Percentiles rank a stretch among this genome's conserved stretches.
Conservation (phyloP, 2,113 vertebrate species). For the Pavo muticus region DNA sequence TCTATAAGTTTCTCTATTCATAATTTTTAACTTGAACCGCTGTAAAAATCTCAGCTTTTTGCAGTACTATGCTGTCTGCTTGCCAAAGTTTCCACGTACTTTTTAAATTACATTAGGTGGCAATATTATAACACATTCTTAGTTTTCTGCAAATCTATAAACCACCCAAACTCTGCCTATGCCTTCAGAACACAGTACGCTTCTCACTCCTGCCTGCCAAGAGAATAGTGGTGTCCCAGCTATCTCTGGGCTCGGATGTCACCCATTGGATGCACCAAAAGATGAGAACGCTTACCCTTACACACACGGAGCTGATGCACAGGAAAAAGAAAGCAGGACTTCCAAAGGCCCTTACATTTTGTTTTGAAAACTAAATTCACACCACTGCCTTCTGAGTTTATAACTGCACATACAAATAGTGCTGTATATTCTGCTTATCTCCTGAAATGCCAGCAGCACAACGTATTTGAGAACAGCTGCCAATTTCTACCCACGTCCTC, state of each 20-base stretch:
- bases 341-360: not conserved
- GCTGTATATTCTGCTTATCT: not conserved
- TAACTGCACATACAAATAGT: not conserved
- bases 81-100: not conserved
- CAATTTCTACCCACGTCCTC: not conserved
- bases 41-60: not conserved
- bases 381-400: not conserved
- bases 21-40: not conserved
- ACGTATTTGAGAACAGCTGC: not conserved
- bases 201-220: not conserved
- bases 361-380: not conserved
- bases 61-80: not conserved
- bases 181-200: not conserved
- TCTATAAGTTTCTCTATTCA: not conserved
- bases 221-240: accelerated
- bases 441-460: not conserved
- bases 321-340: not conserved
- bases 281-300: not conserved
- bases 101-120: not conserved
- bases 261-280: not conserved
- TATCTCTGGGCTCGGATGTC: not conserved
- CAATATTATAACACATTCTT: not conserved
- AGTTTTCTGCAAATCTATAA: not conserved
- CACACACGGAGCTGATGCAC: not conserved
- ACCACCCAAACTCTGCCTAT: not conserved